Evolutionary conservation across 2,888 invertebrate species (phyloP), one percentile per base, ranked within the genome.

Genomic region (Macrophya annulata): DNA sequence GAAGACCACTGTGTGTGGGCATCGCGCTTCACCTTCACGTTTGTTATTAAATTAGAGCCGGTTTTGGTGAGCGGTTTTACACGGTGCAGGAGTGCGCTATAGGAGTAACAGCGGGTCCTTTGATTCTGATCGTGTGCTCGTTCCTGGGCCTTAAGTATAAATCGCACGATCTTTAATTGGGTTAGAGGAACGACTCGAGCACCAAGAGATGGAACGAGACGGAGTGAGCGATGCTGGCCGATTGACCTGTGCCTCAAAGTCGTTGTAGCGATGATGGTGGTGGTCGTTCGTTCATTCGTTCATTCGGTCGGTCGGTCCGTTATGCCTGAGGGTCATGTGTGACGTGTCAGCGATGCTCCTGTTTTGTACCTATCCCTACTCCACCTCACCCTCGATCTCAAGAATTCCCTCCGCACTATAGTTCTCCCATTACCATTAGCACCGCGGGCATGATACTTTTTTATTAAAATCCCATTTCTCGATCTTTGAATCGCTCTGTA

Each of bases 301-400:
- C 89, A 89, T 89, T 88, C 89, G 89, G 89, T 89, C 87, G 89
- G 88, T 87, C 86, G 87, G 76, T 86, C 88, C 88, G 89, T 91
- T 91, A 91, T 91, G 90, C 91, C 91, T 90, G 89, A 91, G 91
- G 91, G 91, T 91, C 91, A 91, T 88, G 89, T 89, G 90, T 90
- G 91, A 91, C 89, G 91, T 81, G 81, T 81, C 62, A 59, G 81
- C 74, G 74, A 83, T 83, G 83, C 83, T 83, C 83, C 83, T 83
- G 83, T 83, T 83, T 83, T 68, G 83, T 83, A 68, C 68, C 51
- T 68, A 48, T 65, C 83, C 65, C 81, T 62, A 81, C 81, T 59
- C 79, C 79, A 17, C 10, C 43, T 81, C 62, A 62, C 43, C 81
- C 59, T 48, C 51, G 77, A 77, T 77, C 77, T 77, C 55, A 55